Evolutionary conservation across 2,797 vertebrate genomes (phyloP).

Genomic region (Monodelphis domestica): DNA sequence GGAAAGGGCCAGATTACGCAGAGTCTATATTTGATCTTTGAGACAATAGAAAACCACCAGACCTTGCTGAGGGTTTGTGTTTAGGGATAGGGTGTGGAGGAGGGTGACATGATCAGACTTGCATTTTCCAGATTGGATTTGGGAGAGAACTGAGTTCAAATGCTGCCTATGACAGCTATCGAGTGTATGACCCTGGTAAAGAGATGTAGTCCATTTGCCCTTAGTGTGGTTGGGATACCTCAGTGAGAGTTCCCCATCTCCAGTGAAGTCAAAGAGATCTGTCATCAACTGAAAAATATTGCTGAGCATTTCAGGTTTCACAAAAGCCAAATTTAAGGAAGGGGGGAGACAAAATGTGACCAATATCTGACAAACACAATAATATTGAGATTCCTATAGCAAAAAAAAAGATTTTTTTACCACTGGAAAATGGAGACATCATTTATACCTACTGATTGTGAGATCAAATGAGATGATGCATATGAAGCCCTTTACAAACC

Average conservation of each 20-base stretch:
- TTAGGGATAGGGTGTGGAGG: neutral
- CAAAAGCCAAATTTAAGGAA: neutral
- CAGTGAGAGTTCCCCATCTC: neutral
- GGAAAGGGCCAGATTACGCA: neutral
- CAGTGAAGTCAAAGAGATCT: neutral
- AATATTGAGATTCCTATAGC: neutral
- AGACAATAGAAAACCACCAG: neutral
- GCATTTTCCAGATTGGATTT: neutral
- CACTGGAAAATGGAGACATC: neutral
- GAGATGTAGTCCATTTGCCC: neutral
- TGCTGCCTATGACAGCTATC: neutral
- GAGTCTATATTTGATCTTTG: neutral
- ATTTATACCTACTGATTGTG: neutral
- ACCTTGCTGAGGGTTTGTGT: neutral
- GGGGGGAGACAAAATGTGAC: neutral
- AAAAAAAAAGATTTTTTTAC: neutral
- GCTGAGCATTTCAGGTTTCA: neutral
- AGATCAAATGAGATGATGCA: neutral
- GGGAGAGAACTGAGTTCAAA: neutral
- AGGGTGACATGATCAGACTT: neutral
- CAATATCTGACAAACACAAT: neutral
- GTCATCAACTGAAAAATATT: neutral
- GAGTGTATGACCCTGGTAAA: neutral
- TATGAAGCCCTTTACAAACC: neutral
- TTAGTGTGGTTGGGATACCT: neutral